Evolutionary conservation across 2,113 vertebrate genomes (phyloP).

Genomic region (Raja brachyura): DNA sequence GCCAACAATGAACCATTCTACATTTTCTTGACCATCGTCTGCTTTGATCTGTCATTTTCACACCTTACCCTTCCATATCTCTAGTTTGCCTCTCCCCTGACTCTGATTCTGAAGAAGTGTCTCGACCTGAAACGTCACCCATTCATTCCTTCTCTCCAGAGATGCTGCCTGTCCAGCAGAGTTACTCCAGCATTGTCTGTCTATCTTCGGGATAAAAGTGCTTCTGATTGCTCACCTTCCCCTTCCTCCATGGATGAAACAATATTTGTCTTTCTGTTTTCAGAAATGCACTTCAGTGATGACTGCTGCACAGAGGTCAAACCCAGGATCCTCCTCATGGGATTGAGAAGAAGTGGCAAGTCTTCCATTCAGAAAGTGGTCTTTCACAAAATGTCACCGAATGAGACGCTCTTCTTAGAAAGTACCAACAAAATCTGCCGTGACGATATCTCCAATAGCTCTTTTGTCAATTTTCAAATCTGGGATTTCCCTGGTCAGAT

Average conservation of each 20-base stretch:
- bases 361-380: constrained; percentile 94
- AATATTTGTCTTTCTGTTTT: constrained; percentile 50
- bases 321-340: constrained; percentile 89
- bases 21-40: too few species aligned
- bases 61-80: too few species aligned
- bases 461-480: constrained; percentile 90
- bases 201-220: neutral
- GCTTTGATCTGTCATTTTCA: too few species aligned
- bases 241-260: neutral
- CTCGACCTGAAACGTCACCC: too few species aligned
- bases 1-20: too few species aligned
- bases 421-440: constrained; percentile 89
- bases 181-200: too few species aligned
- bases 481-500: constrained; percentile 93
- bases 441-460: constrained; percentile 86
- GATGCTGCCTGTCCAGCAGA: too few species aligned
- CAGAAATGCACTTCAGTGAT: constrained; percentile 77
- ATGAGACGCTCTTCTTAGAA: constrained; percentile 83
- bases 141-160: too few species aligned
- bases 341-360: constrained; percentile 82
- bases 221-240: neutral
- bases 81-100: too few species aligned
- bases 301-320: constrained; percentile 81
- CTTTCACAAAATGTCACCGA: constrained; percentile 92
- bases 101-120: too few species aligned